These are phyloP conservation scores for Danaus melanippus DNA, from an alignment of 1,140 invertebrate species.

Conservation along the genomic window DNA sequence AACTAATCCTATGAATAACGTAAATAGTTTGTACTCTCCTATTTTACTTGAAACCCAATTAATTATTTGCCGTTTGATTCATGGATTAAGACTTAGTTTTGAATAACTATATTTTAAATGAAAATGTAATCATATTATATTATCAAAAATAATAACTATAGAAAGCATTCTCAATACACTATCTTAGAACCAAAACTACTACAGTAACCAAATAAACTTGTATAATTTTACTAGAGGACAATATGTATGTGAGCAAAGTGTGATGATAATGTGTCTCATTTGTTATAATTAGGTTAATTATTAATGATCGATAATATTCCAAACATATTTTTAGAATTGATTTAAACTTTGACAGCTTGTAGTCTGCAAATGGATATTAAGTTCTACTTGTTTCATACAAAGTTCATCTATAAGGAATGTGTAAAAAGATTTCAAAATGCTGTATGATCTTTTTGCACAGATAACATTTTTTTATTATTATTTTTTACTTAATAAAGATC, in stretches of 20 bases:
- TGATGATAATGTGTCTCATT: background rate
- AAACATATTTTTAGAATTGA: too few relatives aligned
- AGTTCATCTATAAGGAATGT: conserved; percentile 12
- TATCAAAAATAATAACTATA: too few relatives aligned
- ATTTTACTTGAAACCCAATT: conserved; percentile 52
- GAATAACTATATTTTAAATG: conserved; percentile 7
- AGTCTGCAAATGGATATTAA: too few relatives aligned
- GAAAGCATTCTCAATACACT: too few relatives aligned
- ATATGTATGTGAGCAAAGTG: too few relatives aligned
- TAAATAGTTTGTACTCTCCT: conserved; percentile 68
- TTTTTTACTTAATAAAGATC: conserved; percentile 11
- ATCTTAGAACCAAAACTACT: too few relatives aligned
- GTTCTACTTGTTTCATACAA: too few relatives aligned
- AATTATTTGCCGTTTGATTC: conserved; percentile 54
- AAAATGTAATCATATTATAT: background rate
- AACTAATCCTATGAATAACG: conserved; percentile 32
- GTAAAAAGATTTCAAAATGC: conserved; percentile 17
- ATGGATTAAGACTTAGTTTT: conserved; percentile 10
- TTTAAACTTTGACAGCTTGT: too few relatives aligned
- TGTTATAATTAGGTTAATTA: background rate
- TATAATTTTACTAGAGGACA: too few relatives aligned
- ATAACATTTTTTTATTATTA: conserved; percentile 6
- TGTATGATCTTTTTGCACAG: conserved; percentile 1
- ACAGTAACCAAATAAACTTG: too few relatives aligned
- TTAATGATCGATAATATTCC: too few relatives aligned